A percentile compares a stretch with the other conserved stretches of the same genome.
phyloP scores from a whole-genome alignment of 1,140 invertebrate species.

The Venustaconcha ellipsiformis region DNA sequence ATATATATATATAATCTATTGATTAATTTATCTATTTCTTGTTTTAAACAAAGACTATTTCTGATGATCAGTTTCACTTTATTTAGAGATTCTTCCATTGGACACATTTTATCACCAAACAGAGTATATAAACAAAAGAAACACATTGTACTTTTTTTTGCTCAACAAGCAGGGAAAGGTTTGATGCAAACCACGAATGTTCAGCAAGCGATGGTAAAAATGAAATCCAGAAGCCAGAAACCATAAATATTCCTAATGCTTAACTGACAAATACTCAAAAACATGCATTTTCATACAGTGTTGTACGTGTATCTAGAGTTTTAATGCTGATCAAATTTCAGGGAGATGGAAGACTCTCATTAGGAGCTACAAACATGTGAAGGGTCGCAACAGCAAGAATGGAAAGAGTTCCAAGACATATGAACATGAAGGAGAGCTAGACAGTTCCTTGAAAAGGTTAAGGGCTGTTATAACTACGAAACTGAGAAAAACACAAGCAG shows the following conservation, averaged over 20 bases:
- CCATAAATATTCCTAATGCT: background rate
- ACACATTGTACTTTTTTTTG: too few species aligned
- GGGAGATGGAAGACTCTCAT: constrained; percentile 26
- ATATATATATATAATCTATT: background rate
- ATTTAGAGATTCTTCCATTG: too few species aligned
- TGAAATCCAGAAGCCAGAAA: too few species aligned
- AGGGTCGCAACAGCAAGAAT: constrained; percentile 18
- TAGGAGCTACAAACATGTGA: constrained; percentile 20
- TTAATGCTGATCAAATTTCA: constrained; percentile 13
- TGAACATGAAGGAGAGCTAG: constrained; percentile 18
- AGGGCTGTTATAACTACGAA: background rate
- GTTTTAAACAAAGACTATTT: too few species aligned
- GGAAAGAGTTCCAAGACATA: constrained; percentile 18
- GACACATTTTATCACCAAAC: too few species aligned
- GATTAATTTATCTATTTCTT: too few species aligned
- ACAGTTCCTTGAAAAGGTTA: background rate
- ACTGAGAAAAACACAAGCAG: background rate
- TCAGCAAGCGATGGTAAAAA: too few species aligned
- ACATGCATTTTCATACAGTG: too few species aligned
- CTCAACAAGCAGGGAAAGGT: constrained; percentile 4
- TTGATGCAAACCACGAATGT: background rate
- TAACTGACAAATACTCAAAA: too few species aligned
- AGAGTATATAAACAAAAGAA: too few species aligned
- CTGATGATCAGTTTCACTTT: too few species aligned
- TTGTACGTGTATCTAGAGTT: constrained; percentile 9